A percentile compares a stretch with the other conserved stretches of the same genome.
Conservation (phyloP, 2,888 invertebrate genomes). For the Cosmopolites sordidus region DNA sequence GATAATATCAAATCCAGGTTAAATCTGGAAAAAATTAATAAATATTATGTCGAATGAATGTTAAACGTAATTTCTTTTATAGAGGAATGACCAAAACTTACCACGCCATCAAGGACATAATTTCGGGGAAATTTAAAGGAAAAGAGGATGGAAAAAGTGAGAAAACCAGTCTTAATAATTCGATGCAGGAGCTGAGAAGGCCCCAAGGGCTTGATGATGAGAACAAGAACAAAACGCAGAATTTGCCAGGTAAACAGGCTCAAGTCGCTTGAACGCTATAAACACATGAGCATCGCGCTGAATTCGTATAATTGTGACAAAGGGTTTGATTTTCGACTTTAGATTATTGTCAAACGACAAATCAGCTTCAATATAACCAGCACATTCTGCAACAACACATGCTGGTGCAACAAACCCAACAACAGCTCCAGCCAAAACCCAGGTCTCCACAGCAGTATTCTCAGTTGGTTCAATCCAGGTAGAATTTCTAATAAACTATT, state of each 20-base stretch:
- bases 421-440: conserved; percentile 36
- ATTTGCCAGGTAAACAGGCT: conserved; percentile 55
- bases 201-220: conserved; percentile 42
- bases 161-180: conserved; percentile 57
- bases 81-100: conserved; percentile 73
- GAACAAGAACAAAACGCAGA: conserved; percentile 44
- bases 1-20: background rate
- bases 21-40: too few species aligned
- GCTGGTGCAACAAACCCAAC: conserved; percentile 43
- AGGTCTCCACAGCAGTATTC: conserved; percentile 33
- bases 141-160: conserved; percentile 57
- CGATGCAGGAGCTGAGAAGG: conserved; percentile 56
- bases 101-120: conserved; percentile 78
- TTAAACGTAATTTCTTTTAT: background rate
- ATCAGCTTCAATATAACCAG: conserved; percentile 40
- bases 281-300: too few species aligned
- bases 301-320: too few species aligned
- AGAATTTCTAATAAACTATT: conserved; percentile 4
- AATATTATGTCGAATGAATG: too few species aligned
- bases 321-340: too few species aligned
- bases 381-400: conserved; percentile 52
- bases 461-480: conserved; percentile 44
- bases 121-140: conserved; percentile 72
- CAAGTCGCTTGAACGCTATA: too few species aligned
- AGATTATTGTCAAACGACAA: background rate